Base-by-base conservation (phyloP, 2,888 invertebrate species). In the Alloscopus bannaensis region DNA sequence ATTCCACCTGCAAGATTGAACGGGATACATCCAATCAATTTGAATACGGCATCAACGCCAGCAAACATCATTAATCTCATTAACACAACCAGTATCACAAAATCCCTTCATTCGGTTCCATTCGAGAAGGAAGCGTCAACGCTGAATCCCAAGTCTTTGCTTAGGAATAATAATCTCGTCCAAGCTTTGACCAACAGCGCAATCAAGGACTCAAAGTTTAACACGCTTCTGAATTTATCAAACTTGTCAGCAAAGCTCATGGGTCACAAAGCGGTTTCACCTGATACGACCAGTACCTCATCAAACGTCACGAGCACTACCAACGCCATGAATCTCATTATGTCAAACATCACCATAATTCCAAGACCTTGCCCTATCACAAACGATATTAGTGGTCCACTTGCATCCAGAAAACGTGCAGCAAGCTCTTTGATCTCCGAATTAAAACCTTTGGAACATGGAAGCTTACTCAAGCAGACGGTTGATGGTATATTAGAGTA, bases 91-190 rank as follows among this genome's bases (percentile, higher is more conserved):
- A 28, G n/a, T 28, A 57, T 29, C 59, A 20, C 29, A 6, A 31
- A 36, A 20, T 26, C 11, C 36, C 4, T n/a, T n/a, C n/a, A n/a
- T n/a, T 20, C n/a, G 11, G 18, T 31, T 2, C 8, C 29, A 1
- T 55, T 26, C 28, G 16, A 8, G 16, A 26, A 3, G 8, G 55
- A 24, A 55, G 28, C 28, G 8, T 26, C 55, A 1, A 26, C 52
- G 3, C 55, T 13, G 8, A 75, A 64, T 26, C 24, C 69, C 20
- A 77, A 77, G 77, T 77, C 77, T 26, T 29, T 77, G 4, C 40
- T 77, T 13, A 77, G 52, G 64, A 77, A 16, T 40, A 77, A 77
- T n/a, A n/a, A n/a, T n/a, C n/a, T n/a, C n/a, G n/a, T n/a, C n/a
- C n/a, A n/a, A n/a, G n/a, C n/a, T n/a, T n/a, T n/a, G n/a, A n/a